Evolutionary conservation across 2,113 vertebrate species (phyloP).

Genomic region (Haplochromis vanheusdeni): DNA sequence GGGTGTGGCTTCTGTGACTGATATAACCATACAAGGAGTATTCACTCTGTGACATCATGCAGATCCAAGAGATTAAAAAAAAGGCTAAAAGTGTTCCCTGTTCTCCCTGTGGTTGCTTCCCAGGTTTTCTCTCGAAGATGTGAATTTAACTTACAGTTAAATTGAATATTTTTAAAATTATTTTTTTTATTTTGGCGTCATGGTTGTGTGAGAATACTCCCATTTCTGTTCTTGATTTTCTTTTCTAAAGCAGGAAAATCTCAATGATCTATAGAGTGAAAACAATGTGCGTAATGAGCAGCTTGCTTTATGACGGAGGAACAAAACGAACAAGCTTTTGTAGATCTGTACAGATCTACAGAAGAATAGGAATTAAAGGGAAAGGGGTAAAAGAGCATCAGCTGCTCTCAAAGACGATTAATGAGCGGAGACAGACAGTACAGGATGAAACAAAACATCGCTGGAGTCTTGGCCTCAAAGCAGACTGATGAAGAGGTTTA

Average conservation of each 20-base stretch:
- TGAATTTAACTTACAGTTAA: neutral
- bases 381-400: neutral
- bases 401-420: neutral
- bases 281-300: neutral
- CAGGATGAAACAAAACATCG: constrained; percentile 1
- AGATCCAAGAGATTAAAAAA: neutral
- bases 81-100: neutral
- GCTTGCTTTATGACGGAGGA: neutral
- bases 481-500: constrained; percentile 32
- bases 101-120: accelerated
- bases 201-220: neutral
- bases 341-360: neutral
- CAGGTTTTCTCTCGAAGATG: accelerated
- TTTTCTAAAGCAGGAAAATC: neutral
- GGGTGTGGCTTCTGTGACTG: neutral
- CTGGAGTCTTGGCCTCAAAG: constrained; percentile 7
- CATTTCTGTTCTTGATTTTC: neutral
- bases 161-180: accelerated
- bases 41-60: neutral
- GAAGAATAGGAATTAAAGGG: neutral
- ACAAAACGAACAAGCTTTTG: neutral
- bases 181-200: neutral
- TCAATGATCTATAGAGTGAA: neutral
- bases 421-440: constrained; percentile 11
- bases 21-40: neutral